Evolutionary conservation across 2,113 vertebrate species (phyloP).

Genomic region (Dicentrarchus labrax): DNA sequence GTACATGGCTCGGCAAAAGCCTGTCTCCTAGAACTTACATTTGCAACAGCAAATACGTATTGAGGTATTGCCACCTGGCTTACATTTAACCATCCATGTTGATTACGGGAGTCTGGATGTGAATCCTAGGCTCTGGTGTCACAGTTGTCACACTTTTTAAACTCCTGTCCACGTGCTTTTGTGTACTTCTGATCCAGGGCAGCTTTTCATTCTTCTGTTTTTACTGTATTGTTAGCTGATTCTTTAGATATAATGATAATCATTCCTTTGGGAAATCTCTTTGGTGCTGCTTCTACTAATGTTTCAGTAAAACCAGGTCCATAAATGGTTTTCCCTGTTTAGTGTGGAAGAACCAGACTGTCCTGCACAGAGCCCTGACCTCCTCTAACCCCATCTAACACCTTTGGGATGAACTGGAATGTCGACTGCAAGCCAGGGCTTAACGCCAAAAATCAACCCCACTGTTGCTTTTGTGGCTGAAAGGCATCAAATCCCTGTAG

Average conservation of each 20-base stretch:
- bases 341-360: background rate
- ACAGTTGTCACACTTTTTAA: background rate
- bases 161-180: too few relatives aligned
- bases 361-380: background rate
- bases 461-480: background rate
- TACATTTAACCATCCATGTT: background rate
- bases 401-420: background rate
- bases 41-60: background rate
- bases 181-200: too few relatives aligned
- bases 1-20: background rate
- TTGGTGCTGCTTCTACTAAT: too few relatives aligned
- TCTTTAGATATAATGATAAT: too few relatives aligned
- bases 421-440: background rate
- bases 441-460: slow-evolving; percentile 1
- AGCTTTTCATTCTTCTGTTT: background rate
- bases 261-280: too few relatives aligned
- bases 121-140: background rate
- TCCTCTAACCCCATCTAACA: background rate
- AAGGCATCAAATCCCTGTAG: slow-evolving; percentile 17
- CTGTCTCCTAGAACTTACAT: background rate
- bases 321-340: background rate
- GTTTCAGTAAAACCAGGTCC: background rate
- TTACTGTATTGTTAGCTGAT: too few relatives aligned
- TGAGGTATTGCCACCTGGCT: background rate
- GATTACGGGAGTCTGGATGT: background rate